Evolutionary conservation across 2,888 invertebrate genomes (phyloP), one percentile per base, ranked within the genome.

Genomic region (Synanthedon myopaeformis): DNA sequence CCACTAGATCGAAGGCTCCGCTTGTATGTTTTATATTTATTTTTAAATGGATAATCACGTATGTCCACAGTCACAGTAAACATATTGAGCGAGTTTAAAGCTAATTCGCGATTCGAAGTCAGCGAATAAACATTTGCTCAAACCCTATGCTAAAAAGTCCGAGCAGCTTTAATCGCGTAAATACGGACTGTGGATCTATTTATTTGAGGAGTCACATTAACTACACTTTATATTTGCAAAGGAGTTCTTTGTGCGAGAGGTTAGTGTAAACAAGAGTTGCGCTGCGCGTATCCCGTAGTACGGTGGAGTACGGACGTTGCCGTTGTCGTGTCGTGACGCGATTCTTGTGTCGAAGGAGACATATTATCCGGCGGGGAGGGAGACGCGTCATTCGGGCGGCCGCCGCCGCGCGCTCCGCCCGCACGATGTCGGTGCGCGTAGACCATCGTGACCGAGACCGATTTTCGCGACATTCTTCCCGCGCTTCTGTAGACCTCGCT

Each of bases 391-490:
- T 78, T 83, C 77, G 82, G 74, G 83, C 85, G 85, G 82, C 78
- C 74, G 83, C 76, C 74, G 80, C 80, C 85, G 82, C 79, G 81
- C 82, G 82, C 77, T 77, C 70, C 78, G 81, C 81, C 76, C 84
- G 83, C 76, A 78, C 76, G 70, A 86, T 86, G 87, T 86, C 87
- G 70, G 85, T 85, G 70, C 86, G 87, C 67, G 82, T 76, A 67
- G 84, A 85, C 59, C 82, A 79, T 53, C 83, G 85, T 53, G 86
- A 85, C 63, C 83, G 86, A 59, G 86, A 87, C 62, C 78, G 85
- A 64, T 87, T 87, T 64, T 82, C 87, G 65, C 72, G 87, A 65
- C 85, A 87, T 62, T 86, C 87, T 70, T 86, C 87, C 65, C 86
- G 86, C 74, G 86, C 84, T 69, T 87, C 87, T 51, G 87, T 85